Conservation (phyloP, 92 coral and sea anemone genomes). For the Ricordea florida region DNA sequence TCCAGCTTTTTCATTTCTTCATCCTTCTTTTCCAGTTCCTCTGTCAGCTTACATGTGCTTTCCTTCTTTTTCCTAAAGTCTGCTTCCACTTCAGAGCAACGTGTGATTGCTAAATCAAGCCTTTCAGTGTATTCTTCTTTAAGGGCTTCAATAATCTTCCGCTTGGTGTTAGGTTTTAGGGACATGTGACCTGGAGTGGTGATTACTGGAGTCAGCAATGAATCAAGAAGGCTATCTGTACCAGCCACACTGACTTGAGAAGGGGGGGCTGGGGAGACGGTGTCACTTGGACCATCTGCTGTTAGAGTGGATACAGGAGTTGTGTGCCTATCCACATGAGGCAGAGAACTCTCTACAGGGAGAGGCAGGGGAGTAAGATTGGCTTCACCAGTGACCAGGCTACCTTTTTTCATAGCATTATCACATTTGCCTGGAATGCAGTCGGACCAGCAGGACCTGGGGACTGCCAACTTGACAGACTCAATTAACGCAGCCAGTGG, state of each 20-base stretch:
- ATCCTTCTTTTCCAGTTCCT: not conserved
- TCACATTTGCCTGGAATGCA: not conserved
- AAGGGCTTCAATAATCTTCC: slow-evolving; percentile 25
- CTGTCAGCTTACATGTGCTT: not conserved
- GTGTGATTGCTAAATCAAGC: slow-evolving; percentile 17
- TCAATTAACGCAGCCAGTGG: not conserved
- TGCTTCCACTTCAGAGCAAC: slow-evolving; percentile 17
- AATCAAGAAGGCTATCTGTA: not conserved
- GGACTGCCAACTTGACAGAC: not conserved
- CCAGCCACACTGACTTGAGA: not conserved
- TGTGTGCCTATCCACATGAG: no score
- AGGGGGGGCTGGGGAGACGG: slow-evolving; percentile 28
- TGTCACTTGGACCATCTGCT: no score
- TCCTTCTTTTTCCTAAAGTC: slow-evolving; percentile 4
- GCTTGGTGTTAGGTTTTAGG: slow-evolving; percentile 19
- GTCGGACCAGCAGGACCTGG: slow-evolving; percentile 5
- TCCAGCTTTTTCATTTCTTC: not conserved
- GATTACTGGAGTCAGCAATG: slow-evolving; percentile 13
- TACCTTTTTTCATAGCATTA: no score
- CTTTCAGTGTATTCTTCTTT: slow-evolving; percentile 18
- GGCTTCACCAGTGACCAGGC: not conserved
- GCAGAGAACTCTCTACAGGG: no score
- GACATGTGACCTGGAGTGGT: slow-evolving; percentile 8
- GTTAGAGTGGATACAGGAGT: no score
- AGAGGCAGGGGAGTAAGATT: no score